phyloP scores from a whole-genome alignment of 2,888 invertebrate species.

The Coelinius sp. region DNA sequence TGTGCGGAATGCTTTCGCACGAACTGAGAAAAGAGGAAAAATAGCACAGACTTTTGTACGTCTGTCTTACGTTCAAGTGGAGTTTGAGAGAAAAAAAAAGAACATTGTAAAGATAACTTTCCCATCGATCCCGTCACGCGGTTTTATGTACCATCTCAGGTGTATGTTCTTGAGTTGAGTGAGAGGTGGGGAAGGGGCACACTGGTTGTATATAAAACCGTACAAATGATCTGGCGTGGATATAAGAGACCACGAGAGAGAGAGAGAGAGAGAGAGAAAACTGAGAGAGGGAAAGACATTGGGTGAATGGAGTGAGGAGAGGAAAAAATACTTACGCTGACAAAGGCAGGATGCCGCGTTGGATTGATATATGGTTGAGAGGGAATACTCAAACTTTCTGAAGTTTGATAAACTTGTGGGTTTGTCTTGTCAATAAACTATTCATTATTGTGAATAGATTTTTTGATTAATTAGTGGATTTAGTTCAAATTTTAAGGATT shows the following conservation, averaged over 20 bases:
- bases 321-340: conserved; percentile 46
- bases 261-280: conserved; percentile 40
- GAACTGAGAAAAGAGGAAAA: not conserved
- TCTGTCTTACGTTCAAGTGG: not conserved
- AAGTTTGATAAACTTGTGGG: too few relatives aligned
- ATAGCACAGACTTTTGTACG: not conserved
- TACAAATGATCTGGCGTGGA: conserved; percentile 2
- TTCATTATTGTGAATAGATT: not conserved
- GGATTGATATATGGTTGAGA: not conserved
- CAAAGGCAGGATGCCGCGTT: conserved; percentile 61
- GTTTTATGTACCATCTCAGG: conserved; percentile 18
- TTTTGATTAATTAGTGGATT: too few relatives aligned
- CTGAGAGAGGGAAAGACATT: conserved; percentile 36
- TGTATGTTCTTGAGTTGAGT: not conserved
- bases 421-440: not conserved
- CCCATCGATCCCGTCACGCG: conserved; percentile 36
- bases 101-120: conserved; percentile 39
- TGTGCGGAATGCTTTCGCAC: not conserved
- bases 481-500: too few relatives aligned
- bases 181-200: not conserved
- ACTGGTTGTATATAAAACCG: conserved; percentile 6
- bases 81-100: not conserved
- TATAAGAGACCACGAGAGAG: conserved; percentile 24
- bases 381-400: not conserved
- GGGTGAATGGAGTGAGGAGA: conserved; percentile 35